A percentile compares a stretch with the other conserved stretches of the same genome.
Evolutionary conservation across 1,140 invertebrate genomes (phyloP).

Genomic region (Bilobella aurantiaca): DNA sequence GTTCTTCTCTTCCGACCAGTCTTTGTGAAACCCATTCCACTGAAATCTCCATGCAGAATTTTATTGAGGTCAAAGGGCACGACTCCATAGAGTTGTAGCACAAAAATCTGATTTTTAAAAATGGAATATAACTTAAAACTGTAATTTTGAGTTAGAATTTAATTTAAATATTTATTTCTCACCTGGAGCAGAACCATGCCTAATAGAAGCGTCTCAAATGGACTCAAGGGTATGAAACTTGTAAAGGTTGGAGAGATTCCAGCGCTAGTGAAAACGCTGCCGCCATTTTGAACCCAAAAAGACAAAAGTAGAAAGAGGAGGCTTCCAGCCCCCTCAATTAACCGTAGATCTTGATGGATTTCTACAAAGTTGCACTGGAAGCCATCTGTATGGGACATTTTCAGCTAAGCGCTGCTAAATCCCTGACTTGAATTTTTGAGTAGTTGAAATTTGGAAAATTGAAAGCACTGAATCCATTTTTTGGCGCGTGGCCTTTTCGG

Average conservation of each 20-base stretch:
- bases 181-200: not conserved
- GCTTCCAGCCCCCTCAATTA: too few relatives aligned
- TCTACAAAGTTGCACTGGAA: too few relatives aligned
- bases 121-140: not conserved
- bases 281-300: not conserved
- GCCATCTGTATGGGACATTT: too few relatives aligned
- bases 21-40: slow-evolving; percentile 3
- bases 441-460: too few relatives aligned
- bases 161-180: not conserved
- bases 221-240: not conserved
- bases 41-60: not conserved
- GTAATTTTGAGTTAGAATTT: not conserved
- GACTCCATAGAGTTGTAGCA: not conserved
- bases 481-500: too few relatives aligned
- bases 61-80: slow-evolving; percentile 1
- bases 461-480: too few relatives aligned
- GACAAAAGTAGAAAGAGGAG: too few relatives aligned
- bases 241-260: not conserved
- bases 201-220: not conserved
- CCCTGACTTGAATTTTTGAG: too few relatives aligned
- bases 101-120: not conserved
- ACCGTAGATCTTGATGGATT: too few relatives aligned
- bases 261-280: slow-evolving; percentile 4
- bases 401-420: too few relatives aligned
- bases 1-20: not conserved